These are phyloP conservation scores for Calycopis cecrops DNA, from an alignment of 1,140 invertebrate genomes.

Conservation along the genomic window DNA sequence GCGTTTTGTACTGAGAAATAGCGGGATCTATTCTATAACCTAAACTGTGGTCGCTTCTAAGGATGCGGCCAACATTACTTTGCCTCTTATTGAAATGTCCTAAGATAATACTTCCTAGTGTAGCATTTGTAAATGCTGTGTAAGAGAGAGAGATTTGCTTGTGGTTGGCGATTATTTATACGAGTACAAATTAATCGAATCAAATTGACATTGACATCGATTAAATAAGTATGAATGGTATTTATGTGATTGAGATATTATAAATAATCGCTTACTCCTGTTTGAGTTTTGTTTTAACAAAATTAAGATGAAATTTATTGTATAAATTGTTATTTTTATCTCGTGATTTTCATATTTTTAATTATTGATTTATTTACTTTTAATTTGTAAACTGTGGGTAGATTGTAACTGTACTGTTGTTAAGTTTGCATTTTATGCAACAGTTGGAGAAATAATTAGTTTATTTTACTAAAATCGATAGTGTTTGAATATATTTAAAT, in stretches of 20 bases:
- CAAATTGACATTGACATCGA: not conserved
- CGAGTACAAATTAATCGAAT: not conserved
- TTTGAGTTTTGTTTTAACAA: not conserved
- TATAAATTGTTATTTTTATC: slow-evolving; percentile 12
- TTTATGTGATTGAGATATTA: not conserved
- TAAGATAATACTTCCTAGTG: too few relatives aligned
- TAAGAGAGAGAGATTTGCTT: not conserved
- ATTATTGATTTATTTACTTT: slow-evolving; percentile 19
- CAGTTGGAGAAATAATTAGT: too few relatives aligned
- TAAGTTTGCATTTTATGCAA: slow-evolving; percentile 2
- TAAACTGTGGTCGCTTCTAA: too few relatives aligned
- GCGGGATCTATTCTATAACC: too few relatives aligned
- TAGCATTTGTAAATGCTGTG: not conserved
- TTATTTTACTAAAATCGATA: too few relatives aligned
- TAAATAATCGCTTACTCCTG: not conserved
- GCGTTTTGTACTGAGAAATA: too few relatives aligned
- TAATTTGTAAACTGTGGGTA: slow-evolving; percentile 20
- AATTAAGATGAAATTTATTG: slow-evolving; percentile 11
- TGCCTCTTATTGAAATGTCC: too few relatives aligned
- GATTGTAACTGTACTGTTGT: slow-evolving; percentile 11
- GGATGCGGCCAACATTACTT: too few relatives aligned
- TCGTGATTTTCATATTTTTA: slow-evolving; percentile 15
- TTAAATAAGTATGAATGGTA: not conserved
- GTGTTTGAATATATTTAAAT: slow-evolving; percentile 9
- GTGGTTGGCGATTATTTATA: slow-evolving; percentile 4